Evolutionary conservation across 1,140 invertebrate genomes (phyloP).

Genomic region (Neodiprion virginianus): DNA sequence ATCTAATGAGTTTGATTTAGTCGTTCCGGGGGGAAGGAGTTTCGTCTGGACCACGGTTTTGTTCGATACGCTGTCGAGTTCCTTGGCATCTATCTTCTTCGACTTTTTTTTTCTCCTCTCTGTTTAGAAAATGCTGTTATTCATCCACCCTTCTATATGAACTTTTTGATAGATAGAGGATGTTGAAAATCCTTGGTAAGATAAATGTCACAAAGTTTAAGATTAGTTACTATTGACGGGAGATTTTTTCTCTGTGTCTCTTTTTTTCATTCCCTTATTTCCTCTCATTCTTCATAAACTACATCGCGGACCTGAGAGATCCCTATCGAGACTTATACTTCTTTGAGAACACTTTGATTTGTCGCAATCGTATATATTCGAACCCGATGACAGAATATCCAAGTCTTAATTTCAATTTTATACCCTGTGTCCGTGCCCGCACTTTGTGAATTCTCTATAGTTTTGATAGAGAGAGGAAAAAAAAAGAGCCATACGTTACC

Average conservation of each 20-base stretch:
- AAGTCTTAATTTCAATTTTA: conserved; percentile 8
- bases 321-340: conserved; percentile 4
- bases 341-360: conserved; percentile 5
- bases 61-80: neutral
- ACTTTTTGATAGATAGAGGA: conserved; percentile 12
- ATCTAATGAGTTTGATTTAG: too few species aligned
- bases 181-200: neutral
- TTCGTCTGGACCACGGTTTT: too few species aligned
- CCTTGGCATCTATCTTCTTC: neutral
- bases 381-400: neutral
- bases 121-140: neutral
- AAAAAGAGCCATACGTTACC: neutral
- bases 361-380: neutral
- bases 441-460: neutral
- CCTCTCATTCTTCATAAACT: neutral
- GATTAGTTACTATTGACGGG: conserved; percentile 3
- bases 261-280: neutral
- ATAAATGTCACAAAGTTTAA: conserved; percentile 13
- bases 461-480: neutral
- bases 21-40: too few species aligned
- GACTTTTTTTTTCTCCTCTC: neutral
- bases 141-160: neutral
- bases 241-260: neutral
- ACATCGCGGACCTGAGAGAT: neutral
- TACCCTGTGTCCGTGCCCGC: neutral